These are phyloP conservation scores for Plebejus melissa DNA, from an alignment of 2,888 invertebrate species.

Conservation along the genomic window DNA sequence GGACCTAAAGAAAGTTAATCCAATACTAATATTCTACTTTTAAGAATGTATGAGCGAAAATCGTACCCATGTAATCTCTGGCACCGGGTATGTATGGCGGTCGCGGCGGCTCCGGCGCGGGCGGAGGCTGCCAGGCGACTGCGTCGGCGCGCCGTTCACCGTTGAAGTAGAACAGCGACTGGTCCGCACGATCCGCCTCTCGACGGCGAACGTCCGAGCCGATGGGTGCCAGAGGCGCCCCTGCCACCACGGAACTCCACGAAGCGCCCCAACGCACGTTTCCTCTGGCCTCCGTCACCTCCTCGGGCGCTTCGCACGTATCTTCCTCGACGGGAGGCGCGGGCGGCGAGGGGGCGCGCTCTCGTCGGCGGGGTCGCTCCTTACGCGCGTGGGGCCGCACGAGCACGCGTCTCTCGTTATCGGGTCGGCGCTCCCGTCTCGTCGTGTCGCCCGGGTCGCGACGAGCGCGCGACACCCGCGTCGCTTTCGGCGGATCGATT, in stretches of 20 bases:
- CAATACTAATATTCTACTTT: background rate
- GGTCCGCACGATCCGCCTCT: conserved; percentile 50
- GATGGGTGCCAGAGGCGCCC: conserved; percentile 55
- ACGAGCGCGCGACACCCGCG: conserved; percentile 35
- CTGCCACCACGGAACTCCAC: conserved; percentile 63
- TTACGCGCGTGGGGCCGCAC: conserved; percentile 39
- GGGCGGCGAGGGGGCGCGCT: conserved; percentile 37
- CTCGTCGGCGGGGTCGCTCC: conserved; percentile 40
- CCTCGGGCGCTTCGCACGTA: conserved; percentile 44
- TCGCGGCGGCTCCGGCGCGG: conserved; percentile 36
- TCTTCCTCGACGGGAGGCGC: conserved; percentile 36
- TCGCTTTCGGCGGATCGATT: conserved; percentile 34
- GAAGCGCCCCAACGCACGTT: conserved; percentile 57
- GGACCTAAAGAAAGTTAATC: background rate
- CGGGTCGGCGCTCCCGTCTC: conserved; percentile 36
- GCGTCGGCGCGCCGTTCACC: conserved; percentile 52
- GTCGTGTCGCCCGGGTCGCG: conserved; percentile 37
- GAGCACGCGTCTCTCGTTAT: conserved; percentile 33
- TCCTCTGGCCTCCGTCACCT: conserved; percentile 41
- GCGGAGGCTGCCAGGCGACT: conserved; percentile 56
- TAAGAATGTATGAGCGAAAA: too few species aligned
- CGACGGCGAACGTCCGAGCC: conserved; percentile 60
- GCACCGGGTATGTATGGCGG: conserved; percentile 39
- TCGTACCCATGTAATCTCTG: conserved; percentile 48
- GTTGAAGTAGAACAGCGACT: conserved; percentile 79